A percentile compares a stretch with the other conserved stretches of the same genome.
phyloP scores from a whole-genome alignment of 2,888 invertebrate genomes.

The Ophion obscuratus region DNA sequence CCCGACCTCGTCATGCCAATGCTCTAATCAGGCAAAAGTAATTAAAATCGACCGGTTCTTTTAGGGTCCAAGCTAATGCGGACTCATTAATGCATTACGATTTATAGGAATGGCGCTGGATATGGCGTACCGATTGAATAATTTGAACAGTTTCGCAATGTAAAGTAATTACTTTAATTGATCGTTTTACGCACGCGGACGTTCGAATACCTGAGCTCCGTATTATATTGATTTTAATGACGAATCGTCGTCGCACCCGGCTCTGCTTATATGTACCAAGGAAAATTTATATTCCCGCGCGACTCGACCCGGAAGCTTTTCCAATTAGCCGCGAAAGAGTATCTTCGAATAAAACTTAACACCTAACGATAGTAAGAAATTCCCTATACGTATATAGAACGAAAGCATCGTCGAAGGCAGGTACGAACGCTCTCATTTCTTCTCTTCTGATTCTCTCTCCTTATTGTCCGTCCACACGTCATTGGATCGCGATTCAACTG shows the following conservation, averaged over 20 bases:
- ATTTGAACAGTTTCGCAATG: background rate
- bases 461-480: constrained; percentile 39
- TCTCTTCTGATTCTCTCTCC: constrained; percentile 13
- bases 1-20: background rate
- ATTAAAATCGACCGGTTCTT: background rate
- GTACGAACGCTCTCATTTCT: background rate
- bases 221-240: background rate
- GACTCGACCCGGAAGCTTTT: constrained; percentile 10
- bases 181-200: background rate
- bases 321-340: background rate
- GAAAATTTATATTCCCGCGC: background rate
- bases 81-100: background rate
- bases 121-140: background rate
- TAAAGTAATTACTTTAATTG: background rate
- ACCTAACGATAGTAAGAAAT: constrained; percentile 31
- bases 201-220: background rate
- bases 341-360: constrained; percentile 39
- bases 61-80: background rate
- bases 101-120: background rate
- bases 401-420: constrained; percentile 24
- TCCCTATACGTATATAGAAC: constrained; percentile 16
- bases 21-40: background rate
- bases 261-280: background rate
- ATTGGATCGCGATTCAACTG: constrained; percentile 34
- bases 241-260: background rate